These are phyloP conservation scores for Crocodylus rhombifer DNA, from an alignment of 2,797 vertebrate species.

Conservation along the genomic window DNA sequence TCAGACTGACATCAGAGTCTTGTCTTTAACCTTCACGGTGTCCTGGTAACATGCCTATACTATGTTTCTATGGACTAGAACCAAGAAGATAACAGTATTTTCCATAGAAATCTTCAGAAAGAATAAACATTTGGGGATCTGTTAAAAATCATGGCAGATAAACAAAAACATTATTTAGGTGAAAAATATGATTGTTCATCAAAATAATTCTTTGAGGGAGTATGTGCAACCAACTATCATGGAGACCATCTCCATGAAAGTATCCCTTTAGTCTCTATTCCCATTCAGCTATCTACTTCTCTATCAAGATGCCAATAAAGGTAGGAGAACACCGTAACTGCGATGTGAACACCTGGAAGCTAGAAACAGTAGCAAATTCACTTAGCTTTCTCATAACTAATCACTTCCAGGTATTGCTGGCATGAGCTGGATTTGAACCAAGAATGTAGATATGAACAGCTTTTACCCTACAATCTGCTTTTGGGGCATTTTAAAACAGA, in stretches of 20 bases:
- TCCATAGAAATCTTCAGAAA: background rate
- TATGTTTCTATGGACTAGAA: background rate
- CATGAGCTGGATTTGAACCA: background rate
- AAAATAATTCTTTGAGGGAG: background rate
- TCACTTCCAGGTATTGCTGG: background rate
- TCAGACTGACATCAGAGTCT: background rate
- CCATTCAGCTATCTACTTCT: background rate
- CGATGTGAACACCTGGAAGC: background rate
- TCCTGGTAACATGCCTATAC: rapidly evolving
- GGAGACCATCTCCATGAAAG: background rate
- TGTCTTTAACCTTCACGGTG: background rate
- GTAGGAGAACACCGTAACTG: background rate
- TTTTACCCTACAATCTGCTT: background rate
- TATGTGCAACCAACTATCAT: background rate
- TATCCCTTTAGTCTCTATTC: background rate
- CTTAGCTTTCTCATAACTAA: background rate
- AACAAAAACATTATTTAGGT: background rate
- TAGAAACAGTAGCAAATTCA: background rate
- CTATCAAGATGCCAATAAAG: background rate
- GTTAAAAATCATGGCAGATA: background rate
- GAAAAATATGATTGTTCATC: background rate
- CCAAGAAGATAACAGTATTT: background rate
- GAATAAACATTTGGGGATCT: background rate
- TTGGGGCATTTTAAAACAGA: background rate
- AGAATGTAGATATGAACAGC: background rate